phyloP scores from a whole-genome alignment of 2,797 vertebrate genomes.

The Xiphorhynchus erythropygius region DNA sequence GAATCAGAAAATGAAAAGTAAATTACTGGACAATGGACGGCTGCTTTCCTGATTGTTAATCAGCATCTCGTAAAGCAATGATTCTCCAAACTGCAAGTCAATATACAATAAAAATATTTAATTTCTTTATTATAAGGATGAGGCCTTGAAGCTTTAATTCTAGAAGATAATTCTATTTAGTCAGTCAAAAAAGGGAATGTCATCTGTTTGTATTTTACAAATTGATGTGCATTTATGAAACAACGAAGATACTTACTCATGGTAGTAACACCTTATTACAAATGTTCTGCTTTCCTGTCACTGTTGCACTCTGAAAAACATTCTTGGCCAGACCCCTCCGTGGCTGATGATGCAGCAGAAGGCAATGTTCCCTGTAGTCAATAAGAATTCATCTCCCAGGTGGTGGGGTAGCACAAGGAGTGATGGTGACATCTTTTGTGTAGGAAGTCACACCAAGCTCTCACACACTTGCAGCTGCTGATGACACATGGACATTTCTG shows the following conservation, averaged over 20 bases:
- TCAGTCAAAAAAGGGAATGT: not conserved
- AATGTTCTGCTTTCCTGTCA: not conserved
- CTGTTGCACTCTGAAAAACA: not conserved
- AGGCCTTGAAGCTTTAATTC: not conserved
- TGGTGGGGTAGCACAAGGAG: not conserved
- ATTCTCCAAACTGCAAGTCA: not conserved
- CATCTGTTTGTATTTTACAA: not conserved
- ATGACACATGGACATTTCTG: not conserved
- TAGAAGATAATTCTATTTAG: not conserved
- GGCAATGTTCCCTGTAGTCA: not conserved
- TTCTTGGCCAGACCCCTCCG: not conserved
- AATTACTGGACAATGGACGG: constrained; percentile 34
- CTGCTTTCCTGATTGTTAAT: constrained; percentile 2
- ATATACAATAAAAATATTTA: constrained; percentile 3
- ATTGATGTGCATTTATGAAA: not conserved
- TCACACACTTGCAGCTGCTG: rapidly evolving
- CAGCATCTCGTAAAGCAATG: not conserved
- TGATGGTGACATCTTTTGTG: constrained; percentile 1
- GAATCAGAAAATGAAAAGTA: constrained; percentile 47
- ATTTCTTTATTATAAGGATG: not conserved
- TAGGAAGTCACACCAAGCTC: not conserved
- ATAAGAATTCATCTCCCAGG: not conserved
- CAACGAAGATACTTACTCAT: not conserved
- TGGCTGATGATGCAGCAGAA: constrained; percentile 39
- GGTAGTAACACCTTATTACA: not conserved